Percentiles rank a stretch among this genome's conserved stretches.
These are phyloP conservation scores for Ctenodactylus gundi DNA, from an alignment of 2,113 vertebrate genomes.

Conservation along the genomic window DNA sequence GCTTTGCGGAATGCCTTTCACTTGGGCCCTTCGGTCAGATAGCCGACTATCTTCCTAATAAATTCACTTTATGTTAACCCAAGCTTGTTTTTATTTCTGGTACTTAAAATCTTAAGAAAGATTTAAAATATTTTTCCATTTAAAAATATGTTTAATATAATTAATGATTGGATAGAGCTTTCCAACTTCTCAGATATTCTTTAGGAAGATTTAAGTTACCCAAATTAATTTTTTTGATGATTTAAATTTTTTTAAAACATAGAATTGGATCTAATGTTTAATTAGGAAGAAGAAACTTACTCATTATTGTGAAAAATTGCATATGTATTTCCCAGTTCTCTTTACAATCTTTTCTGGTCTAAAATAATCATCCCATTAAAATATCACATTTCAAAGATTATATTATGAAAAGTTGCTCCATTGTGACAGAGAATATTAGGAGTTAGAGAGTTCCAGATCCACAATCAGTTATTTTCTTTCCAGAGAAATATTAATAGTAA, in stretches of 20 bases:
- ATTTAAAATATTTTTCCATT: neutral
- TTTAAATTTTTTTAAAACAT: neutral
- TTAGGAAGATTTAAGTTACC: conserved; percentile 22
- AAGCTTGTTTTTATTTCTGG: neutral
- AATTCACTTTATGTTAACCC: neutral
- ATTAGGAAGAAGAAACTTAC: neutral
- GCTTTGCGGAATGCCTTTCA: neutral
- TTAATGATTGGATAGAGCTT: neutral
- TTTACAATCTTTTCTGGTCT: neutral
- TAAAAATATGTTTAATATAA: neutral
- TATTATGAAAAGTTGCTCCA: neutral
- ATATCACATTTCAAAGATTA: conserved; percentile 23
- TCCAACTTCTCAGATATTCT: neutral
- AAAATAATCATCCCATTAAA: conserved; percentile 36
- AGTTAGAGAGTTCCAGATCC: neutral
- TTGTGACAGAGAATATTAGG: neutral
- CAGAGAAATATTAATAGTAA: conserved; percentile 34
- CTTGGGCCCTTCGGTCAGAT: neutral
- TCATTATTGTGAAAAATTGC: neutral
- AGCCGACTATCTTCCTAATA: neutral
- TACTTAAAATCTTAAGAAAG: neutral
- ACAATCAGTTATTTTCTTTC: conserved; percentile 16
- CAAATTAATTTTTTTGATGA: neutral
- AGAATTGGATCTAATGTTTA: neutral
- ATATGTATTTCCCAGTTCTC: neutral